Evolutionary conservation across 2,888 invertebrate genomes (phyloP).

Genomic region (Diachrysia chrysitis): DNA sequence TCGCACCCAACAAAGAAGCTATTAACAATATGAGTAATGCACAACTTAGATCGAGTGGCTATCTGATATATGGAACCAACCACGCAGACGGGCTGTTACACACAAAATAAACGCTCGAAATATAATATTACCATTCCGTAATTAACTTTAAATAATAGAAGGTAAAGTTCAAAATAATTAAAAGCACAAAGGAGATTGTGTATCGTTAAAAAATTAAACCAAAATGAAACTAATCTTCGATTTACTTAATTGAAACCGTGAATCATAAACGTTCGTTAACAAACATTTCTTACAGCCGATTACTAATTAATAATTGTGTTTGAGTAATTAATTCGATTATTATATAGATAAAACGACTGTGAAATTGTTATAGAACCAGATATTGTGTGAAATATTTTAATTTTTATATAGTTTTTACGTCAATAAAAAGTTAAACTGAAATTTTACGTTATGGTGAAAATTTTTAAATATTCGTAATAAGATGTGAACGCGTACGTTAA

Average conservation of each 20-base stretch:
- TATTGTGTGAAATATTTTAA: slow-evolving; percentile 60
- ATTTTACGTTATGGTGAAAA: slow-evolving; percentile 49
- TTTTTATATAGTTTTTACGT: slow-evolving; percentile 40
- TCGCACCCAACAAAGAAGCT: slow-evolving; percentile 79
- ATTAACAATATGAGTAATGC: slow-evolving; percentile 81
- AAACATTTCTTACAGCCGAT: slow-evolving; percentile 53
- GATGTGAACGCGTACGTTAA: slow-evolving; percentile 30
- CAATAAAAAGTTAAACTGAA: slow-evolving; percentile 42
- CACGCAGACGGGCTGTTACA: slow-evolving; percentile 63
- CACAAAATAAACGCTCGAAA: slow-evolving; percentile 6
- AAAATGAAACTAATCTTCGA: slow-evolving; percentile 59
- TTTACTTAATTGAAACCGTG: slow-evolving; percentile 62
- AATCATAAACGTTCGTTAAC: slow-evolving; percentile 63
- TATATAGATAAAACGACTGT: slow-evolving; percentile 58
- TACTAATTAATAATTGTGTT: slow-evolving; percentile 61
- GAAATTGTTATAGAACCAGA: slow-evolving; percentile 56
- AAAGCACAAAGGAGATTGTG: slow-evolving; percentile 20
- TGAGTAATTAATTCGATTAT: slow-evolving; percentile 57
- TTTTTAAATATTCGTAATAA: slow-evolving; percentile 35
- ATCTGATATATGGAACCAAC: slow-evolving; percentile 67
- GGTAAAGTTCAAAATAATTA: background rate
- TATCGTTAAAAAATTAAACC: slow-evolving; percentile 45
- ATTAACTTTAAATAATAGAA: background rate
- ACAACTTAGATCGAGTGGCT: slow-evolving; percentile 79
- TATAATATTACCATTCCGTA: background rate